Conservation (phyloP, 2,797 vertebrate genomes). For the Peromyscus melanophrys region DNA sequence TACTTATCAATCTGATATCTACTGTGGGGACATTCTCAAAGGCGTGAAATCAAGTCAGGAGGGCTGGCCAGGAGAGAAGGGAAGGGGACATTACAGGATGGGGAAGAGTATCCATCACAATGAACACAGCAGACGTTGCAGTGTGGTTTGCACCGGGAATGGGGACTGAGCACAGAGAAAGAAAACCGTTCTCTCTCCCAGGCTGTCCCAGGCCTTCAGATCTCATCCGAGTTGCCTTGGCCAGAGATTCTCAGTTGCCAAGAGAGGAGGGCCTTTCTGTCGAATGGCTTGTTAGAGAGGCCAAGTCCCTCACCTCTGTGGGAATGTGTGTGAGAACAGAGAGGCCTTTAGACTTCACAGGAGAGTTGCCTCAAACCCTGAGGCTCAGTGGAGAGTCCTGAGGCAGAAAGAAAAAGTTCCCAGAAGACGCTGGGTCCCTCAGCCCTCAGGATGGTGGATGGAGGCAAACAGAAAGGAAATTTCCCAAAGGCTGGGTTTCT, state of each 20-base stretch:
- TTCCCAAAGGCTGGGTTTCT: background rate
- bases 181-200: background rate
- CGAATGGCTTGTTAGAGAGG: background rate
- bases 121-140: too few relatives aligned
- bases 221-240: background rate
- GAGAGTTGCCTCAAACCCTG: background rate
- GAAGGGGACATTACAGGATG: too few relatives aligned
- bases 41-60: background rate
- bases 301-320: background rate
- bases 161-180: background rate
- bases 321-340: background rate
- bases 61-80: background rate
- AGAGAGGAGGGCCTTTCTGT: too few relatives aligned
- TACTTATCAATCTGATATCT: background rate
- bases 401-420: background rate
- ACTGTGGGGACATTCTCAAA: background rate
- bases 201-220: background rate
- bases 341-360: background rate
- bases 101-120: too few relatives aligned
- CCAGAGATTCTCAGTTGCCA: background rate
- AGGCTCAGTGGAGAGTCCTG: background rate
- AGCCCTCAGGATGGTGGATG: background rate
- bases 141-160: background rate
- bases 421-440: background rate
- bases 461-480: background rate